Base-by-base conservation (phyloP, 2,113 vertebrate genomes). In the Notiomystis cincta region DNA sequence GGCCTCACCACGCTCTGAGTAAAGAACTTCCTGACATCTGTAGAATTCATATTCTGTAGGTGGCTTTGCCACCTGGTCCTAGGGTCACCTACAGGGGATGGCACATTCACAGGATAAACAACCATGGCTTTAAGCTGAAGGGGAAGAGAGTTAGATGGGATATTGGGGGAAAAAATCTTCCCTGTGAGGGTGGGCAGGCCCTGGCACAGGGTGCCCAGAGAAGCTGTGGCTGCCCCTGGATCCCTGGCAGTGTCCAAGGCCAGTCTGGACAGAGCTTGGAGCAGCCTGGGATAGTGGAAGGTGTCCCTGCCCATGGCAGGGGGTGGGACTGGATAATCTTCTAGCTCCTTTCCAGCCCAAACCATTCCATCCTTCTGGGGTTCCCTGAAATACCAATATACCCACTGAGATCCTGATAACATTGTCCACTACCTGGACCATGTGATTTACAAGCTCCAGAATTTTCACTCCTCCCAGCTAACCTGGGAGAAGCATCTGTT, bases 261-360 rank as follows among this genome's bases (percentile, higher is more conserved):
- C 54, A 24, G 35, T 35, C 0, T 83, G 54, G 53, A 35, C 0
- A 0, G 24, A 20, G 24, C 14, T 82, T 47, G 30, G 48, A 69
- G 8, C 62, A 42, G 0, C 18, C 30, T 69, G 62, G 48, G 4
- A 13, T 0, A 0, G 18, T 54, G 62, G 25, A 0, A 83, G 7
- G 5, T 54, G 61, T 54, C 47, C n/a, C 35, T 61, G 69, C 7
- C 31, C 61, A n/a, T 15, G 53, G 28, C 28, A 10, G 31, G 25
- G 10, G 13, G 1, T 24, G 45, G 15, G 1, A 21, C 2, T 13
- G 13, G 11, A 13, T 54, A 47, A 33, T 42, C 25, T 48, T 35
- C 18, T 13, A 35, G 18, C 6, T 76, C 21, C n/a, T 35, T 28
- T 67, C n/a, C 61, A 30, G 14, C 12, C 53, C 40, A 33, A 48